Percentiles rank a stretch among this genome's conserved stretches.
Conservation (phyloP, 1,140 invertebrate genomes). For the Radopholus similis region DNA sequence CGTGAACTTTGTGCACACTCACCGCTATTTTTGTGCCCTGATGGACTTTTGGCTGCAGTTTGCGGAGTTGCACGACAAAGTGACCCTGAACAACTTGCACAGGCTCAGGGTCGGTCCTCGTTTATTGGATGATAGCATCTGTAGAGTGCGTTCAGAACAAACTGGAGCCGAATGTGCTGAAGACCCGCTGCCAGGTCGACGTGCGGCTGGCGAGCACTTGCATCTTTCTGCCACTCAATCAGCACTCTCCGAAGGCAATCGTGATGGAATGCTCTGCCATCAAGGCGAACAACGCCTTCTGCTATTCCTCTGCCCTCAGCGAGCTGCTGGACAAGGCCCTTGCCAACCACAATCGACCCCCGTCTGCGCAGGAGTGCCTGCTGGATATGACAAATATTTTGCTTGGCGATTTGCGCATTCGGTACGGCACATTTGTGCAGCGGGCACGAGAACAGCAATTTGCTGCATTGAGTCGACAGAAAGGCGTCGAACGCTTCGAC, state of each 20-base stretch:
- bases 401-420: too few relatives aligned
- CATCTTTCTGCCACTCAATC: conserved; percentile 44
- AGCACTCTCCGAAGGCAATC: conserved; percentile 30
- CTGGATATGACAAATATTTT: too few relatives aligned
- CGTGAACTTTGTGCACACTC: conserved; percentile 81
- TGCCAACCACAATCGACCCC: too few relatives aligned
- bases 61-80: conserved; percentile 71
- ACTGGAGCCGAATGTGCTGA: conserved; percentile 9
- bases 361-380: too few relatives aligned
- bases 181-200: conserved; percentile 35
- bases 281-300: background rate
- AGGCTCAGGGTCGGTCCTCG: too few relatives aligned
- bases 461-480: too few relatives aligned
- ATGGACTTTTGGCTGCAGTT: conserved; percentile 81
- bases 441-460: too few relatives aligned
- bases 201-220: conserved; percentile 16
- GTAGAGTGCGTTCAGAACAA: background rate
- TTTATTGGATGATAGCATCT: background rate
- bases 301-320: background rate
- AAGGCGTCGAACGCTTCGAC: too few relatives aligned
- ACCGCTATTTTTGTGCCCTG: conserved; percentile 82
- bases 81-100: background rate
- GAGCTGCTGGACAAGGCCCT: too few relatives aligned
- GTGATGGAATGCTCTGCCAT: background rate
- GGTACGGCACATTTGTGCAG: too few relatives aligned